A percentile compares a stretch with the other conserved stretches of the same genome.
phyloP scores from a whole-genome alignment of 2,797 vertebrate species.

The Chelonia mydas region DNA sequence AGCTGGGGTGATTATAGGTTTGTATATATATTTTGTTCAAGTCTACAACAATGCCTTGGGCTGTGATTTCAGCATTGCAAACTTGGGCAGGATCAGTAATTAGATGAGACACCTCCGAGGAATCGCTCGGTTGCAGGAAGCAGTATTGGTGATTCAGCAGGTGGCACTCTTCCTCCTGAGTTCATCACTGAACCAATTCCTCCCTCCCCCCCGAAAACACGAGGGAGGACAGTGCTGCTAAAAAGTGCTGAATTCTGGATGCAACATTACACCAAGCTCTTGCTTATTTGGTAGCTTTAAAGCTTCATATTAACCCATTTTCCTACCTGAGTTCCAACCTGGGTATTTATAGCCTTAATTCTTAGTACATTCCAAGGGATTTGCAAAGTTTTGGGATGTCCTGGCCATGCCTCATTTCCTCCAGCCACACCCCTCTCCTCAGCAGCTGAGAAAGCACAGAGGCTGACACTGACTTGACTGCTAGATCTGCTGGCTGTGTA shows the following conservation, averaged over 20 bases:
- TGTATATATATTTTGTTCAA: background rate
- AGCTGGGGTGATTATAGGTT: background rate
- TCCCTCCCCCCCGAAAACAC: background rate
- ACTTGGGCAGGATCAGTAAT: background rate
- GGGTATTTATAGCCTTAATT: background rate
- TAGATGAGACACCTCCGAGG: background rate
- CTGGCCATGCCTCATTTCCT: background rate
- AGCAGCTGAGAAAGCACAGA: background rate
- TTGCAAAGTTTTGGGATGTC: background rate
- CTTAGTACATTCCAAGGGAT: background rate
- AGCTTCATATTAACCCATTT: background rate
- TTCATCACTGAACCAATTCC: background rate
- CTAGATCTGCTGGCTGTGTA: background rate
- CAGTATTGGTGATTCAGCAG: background rate
- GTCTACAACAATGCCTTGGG: background rate
- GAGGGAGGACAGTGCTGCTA: background rate
- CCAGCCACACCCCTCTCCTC: background rate
- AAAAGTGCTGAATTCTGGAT: background rate
- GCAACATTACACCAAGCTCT: background rate
- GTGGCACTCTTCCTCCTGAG: background rate
- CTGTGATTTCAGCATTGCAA: background rate
- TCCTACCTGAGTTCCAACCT: background rate
- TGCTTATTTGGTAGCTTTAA: background rate
- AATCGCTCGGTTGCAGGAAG: fast-evolving
- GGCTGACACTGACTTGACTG: background rate